Conservation (phyloP, 2,113 vertebrate genomes). For the Cyprinodon tularosa region DNA sequence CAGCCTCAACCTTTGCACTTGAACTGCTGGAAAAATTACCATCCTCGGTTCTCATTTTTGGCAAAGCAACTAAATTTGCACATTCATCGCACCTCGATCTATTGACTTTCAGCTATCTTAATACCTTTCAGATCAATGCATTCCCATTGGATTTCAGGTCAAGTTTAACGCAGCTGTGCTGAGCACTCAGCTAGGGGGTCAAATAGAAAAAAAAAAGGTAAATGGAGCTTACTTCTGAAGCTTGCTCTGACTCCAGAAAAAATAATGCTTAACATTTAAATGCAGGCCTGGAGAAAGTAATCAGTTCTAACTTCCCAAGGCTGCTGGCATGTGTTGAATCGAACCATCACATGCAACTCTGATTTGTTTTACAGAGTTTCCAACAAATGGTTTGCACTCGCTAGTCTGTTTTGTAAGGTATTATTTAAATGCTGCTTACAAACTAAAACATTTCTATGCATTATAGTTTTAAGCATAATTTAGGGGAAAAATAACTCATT, state of each 20-base stretch:
- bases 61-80: not conserved
- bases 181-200: not conserved
- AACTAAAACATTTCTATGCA: not conserved
- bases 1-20: not conserved
- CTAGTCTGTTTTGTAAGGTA: not conserved
- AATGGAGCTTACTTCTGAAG: constrained; percentile 25
- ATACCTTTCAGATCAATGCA: not conserved
- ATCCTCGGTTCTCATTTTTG: not conserved
- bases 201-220: not conserved
- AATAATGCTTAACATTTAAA: constrained; percentile 24
- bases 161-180: constrained; percentile 3
- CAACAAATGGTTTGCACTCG: constrained; percentile 26
- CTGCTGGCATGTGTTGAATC: constrained; percentile 19
- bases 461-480: not conserved
- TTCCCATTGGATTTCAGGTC: not conserved
- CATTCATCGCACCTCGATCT: not conserved
- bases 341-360: constrained; percentile 19
- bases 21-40: not conserved
- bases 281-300: constrained; percentile 54
- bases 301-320: constrained; percentile 28
- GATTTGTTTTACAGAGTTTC: constrained; percentile 31
- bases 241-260: constrained; percentile 63
- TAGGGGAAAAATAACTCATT: not conserved
- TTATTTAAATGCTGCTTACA: not conserved
- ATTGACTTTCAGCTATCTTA: not conserved